A percentile compares a stretch with the other conserved stretches of the same genome.
These are phyloP conservation scores for Pantelozetes paolii DNA, from an alignment of 2,888 invertebrate species.

Conservation along the genomic window DNA sequence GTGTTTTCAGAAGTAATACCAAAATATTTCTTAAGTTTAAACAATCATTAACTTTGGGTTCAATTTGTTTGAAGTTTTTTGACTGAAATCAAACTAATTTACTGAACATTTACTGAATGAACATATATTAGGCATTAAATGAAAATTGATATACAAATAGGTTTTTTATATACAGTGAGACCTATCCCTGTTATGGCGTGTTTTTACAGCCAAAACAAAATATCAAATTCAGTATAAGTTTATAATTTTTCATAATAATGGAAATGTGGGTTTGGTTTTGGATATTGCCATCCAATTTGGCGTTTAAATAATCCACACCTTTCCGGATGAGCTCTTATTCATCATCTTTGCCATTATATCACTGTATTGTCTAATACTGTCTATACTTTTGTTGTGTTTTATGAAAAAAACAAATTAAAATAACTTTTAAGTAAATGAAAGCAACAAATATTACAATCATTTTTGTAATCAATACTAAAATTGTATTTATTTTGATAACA, in stretches of 20 bases:
- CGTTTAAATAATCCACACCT: conserved; percentile 33
- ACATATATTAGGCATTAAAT: conserved; percentile 21
- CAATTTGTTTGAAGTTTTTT: too few species aligned
- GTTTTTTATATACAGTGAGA: too few species aligned
- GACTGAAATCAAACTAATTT: background rate
- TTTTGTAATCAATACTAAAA: background rate
- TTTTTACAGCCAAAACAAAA: background rate
- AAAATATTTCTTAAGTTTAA: too few species aligned
- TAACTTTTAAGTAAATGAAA: background rate
- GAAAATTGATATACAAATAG: conserved; percentile 31
- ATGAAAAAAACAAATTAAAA: background rate
- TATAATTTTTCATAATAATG: conserved; percentile 28
- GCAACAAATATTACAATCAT: background rate
- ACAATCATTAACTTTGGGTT: too few species aligned
- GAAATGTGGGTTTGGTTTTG: conserved; percentile 13
- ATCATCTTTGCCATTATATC: conserved; percentile 3
- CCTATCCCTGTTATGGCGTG: conserved; percentile 32
- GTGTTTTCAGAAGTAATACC: too few species aligned
- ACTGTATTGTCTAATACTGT: conserved; percentile 22
- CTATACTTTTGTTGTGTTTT: background rate
- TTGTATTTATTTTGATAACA: conserved; percentile 15
- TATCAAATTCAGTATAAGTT: conserved; percentile 23
- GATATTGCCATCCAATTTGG: conserved; percentile 31
- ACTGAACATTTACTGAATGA: conserved; percentile 1
- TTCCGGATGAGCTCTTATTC: conserved; percentile 28